Base-by-base conservation (phyloP, 1,140 invertebrate species). In the Patella vulgata region DNA sequence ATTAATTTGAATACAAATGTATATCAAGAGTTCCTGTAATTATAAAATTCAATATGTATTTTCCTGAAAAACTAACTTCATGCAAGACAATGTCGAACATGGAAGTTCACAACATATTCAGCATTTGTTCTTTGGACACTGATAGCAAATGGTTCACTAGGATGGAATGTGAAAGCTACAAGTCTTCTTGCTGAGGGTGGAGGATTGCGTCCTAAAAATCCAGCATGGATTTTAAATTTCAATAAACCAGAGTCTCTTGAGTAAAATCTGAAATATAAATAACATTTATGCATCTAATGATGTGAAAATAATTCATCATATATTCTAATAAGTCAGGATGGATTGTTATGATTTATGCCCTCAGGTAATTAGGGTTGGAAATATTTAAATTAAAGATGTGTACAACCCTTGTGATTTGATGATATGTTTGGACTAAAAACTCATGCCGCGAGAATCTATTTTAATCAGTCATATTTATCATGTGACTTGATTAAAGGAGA, bases 101-200 rank as follows among this genome's bases (percentile, higher is more conserved):
- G 96, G 85, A 98, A 95, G 87, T 97, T 97, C 40, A 97, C 94
- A 66, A 95, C 91, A 83, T 98, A 98, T 81, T 97, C 94, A n/a
- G 93, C 89, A 85, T 96, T 95, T 14, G 93, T 95, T 73, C 95
- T 86, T 83, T 98, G 96, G 21, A 98, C 94, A 74, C 94, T 97
- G 56, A 98, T 95, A 9, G 94, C 92, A 84, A 98, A 96, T 9
- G 96, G 96, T 85, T 98, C 95, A 36, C 90, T 93, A 0, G 96
- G 96, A 86, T 98, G 96, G 83, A 97, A 98, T n/a, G 93, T 97
- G 82, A 97, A 98, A 9, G 96, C 95, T n/a, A 97, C 95, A 1
- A 98, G 87, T 68, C 94, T 83, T 71, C 93, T 86, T 11, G 90
- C 89, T 56, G 86, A 85, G 57, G 87, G 86, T 33, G 81, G 79